Conservation (phyloP, 2,113 vertebrate species). For the Phodopus roborovskii region DNA sequence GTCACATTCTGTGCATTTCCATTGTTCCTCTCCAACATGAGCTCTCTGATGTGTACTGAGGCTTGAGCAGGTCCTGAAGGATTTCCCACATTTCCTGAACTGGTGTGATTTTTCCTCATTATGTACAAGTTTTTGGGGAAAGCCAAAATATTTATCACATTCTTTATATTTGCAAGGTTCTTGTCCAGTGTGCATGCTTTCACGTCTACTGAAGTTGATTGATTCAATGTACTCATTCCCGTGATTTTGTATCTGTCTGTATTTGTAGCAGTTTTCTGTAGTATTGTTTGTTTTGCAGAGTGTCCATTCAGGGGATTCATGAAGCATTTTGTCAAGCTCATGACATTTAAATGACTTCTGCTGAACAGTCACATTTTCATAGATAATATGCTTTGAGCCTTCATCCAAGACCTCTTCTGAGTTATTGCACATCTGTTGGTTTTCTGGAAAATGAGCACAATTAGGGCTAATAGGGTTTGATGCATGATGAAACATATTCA, state of each 20-base stretch:
- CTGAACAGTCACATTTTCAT: not conserved
- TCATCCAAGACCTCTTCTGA: not conserved
- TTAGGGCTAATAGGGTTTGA: not conserved
- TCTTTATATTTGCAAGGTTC: not conserved
- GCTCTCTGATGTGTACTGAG: not conserved
- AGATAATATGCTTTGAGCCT: not conserved
- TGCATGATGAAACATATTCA: not conserved
- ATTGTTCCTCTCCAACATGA: not conserved
- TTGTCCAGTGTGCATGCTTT: not conserved
- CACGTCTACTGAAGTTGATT: not conserved
- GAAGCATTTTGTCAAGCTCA: not conserved
- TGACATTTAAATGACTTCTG: not conserved
- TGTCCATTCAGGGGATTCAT: not conserved
- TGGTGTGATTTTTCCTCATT: not conserved
- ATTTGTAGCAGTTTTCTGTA: not conserved
- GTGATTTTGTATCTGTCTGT: not conserved
- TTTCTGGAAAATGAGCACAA: not conserved
- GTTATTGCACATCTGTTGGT: not conserved
- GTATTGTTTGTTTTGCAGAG: not conserved
- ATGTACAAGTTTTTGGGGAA: not conserved
- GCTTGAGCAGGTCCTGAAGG: not conserved
- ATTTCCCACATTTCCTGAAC: not conserved
- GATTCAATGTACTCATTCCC: not conserved
- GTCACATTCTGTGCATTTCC: not conserved
- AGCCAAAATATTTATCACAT: not conserved